Conservation (phyloP, 2,113 vertebrate species). For the Meles meles region DNA sequence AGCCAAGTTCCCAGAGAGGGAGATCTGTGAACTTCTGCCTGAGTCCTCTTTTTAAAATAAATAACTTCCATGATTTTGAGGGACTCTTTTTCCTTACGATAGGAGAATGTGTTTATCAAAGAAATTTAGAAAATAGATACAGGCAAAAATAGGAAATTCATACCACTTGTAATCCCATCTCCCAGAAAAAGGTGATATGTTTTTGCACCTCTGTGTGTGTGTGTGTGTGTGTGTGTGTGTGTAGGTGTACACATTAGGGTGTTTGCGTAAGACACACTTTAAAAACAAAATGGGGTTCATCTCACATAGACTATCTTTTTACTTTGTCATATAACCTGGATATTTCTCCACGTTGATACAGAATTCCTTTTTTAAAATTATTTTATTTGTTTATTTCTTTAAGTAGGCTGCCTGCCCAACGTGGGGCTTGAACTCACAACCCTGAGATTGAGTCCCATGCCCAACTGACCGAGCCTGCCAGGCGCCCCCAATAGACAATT, state of each 20-base stretch:
- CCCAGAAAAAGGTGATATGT: background rate
- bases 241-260: background rate
- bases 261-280: background rate
- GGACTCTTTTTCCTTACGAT: background rate
- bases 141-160: background rate
- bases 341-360: no score
- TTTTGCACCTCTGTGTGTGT: background rate
- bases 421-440: background rate
- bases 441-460: background rate
- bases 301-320: background rate
- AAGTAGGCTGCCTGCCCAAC: background rate
- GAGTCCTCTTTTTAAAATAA: conserved; percentile 28
- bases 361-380: background rate
- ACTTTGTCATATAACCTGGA: background rate
- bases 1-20: background rate
- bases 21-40: background rate
- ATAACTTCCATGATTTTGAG: background rate
- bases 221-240: background rate
- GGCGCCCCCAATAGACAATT: background rate
- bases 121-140: background rate
- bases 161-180: background rate
- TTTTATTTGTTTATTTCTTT: background rate
- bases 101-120: background rate
- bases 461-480: background rate
- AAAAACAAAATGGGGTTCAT: background rate